Percentiles rank a stretch among this genome's conserved stretches.
phyloP scores from a whole-genome alignment of 2,888 invertebrate species.

The Enchytraeus crypticus region DNA sequence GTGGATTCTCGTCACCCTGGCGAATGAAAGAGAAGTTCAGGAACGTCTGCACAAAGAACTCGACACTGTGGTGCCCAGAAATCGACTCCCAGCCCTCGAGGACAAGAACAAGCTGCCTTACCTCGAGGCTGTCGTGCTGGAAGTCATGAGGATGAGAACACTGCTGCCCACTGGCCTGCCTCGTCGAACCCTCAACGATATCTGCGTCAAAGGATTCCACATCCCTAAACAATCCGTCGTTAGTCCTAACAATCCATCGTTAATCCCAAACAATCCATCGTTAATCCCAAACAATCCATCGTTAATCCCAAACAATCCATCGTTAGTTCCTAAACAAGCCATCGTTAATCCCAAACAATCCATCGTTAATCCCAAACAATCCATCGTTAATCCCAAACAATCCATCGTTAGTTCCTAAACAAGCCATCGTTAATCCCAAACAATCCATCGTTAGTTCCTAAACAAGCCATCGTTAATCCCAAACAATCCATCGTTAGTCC shows the following conservation, averaged over 20 bases:
- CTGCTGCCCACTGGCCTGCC: conserved; percentile 5
- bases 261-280: no score
- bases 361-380: no score
- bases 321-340: no score
- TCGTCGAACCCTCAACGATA: conserved; percentile 8
- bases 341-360: no score
- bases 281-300: no score
- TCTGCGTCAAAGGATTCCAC: conserved; percentile 6
- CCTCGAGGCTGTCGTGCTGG: conserved; percentile 6
- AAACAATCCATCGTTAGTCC: no score
- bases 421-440: no score
- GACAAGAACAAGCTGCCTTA: conserved; percentile 7
- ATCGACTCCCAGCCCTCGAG: conserved; percentile 3
- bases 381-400: no score
- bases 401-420: no score
- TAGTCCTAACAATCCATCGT: not conserved
- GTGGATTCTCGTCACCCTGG: conserved; percentile 12
- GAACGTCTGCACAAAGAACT: conserved; percentile 11
- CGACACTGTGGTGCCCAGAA: conserved; percentile 6
- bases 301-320: no score
- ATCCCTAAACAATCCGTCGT: conserved; percentile 11
- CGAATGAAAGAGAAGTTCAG: conserved; percentile 11
- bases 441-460: no score
- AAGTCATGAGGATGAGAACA: conserved; percentile 2
- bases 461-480: no score